Evolutionary conservation across 2,797 vertebrate species (phyloP).

Genomic region (Columba guinea): DNA sequence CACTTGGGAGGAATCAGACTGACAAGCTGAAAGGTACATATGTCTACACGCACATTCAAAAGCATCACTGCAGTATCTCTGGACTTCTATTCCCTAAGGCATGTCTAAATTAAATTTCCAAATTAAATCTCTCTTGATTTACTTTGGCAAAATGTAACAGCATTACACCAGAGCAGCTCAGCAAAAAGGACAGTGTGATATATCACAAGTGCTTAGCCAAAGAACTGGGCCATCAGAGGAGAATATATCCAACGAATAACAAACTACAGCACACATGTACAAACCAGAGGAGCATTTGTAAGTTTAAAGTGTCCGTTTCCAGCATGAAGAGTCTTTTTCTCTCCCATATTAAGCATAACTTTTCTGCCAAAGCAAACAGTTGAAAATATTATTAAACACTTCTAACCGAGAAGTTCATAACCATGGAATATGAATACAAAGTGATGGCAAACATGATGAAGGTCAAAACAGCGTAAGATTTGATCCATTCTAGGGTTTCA

Average conservation of each 20-base stretch:
- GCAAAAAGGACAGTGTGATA: background rate
- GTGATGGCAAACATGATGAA: background rate
- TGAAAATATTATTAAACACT: background rate
- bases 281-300: background rate
- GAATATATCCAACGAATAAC: background rate
- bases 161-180: background rate
- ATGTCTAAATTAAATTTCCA: background rate
- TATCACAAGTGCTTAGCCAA: background rate
- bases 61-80: background rate
- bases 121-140: background rate
- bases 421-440: background rate
- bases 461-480: background rate
- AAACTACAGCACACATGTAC: rapidly evolving
- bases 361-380: background rate
- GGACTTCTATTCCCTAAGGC: background rate
- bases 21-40: too few species aligned
- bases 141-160: background rate
- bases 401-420: background rate
- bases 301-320: background rate
- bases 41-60: background rate
- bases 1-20: background rate
- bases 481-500: background rate
- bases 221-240: background rate
- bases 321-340: background rate
- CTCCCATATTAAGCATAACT: background rate